Conservation (phyloP, 2,797 vertebrate species). For the Tapirus indicus region DNA sequence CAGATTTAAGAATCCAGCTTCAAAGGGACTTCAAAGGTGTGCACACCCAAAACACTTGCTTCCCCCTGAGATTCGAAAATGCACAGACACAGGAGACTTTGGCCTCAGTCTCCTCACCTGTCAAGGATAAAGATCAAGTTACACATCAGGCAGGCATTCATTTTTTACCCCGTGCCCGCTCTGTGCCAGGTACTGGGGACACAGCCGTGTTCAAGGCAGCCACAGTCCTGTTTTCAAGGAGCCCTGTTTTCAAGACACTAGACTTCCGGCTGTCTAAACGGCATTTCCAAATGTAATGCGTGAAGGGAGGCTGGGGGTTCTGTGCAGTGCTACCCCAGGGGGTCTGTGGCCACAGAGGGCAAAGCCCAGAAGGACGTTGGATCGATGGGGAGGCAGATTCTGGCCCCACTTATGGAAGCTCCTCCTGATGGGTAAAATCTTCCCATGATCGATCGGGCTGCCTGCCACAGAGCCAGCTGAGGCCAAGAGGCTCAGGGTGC, state of each 20-base stretch:
- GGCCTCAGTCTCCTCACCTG: not conserved
- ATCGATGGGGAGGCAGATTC: not conserved
- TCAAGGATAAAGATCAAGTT: slow-evolving; percentile 11
- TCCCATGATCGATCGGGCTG: not conserved
- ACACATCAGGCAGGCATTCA: not conserved
- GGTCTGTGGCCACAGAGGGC: not conserved
- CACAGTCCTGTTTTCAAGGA: not conserved
- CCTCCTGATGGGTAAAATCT: not conserved
- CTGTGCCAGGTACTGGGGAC: not conserved
- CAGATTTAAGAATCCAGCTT: slow-evolving; percentile 4
- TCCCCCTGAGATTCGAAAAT: not conserved
- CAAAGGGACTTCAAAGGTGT: not conserved
- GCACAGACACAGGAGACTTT: not conserved
- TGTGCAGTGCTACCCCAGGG: not conserved
- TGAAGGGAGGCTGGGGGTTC: not conserved
- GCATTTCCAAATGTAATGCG: not conserved
- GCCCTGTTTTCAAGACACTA: not conserved
- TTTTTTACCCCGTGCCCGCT: not conserved
- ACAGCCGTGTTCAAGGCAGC: not conserved
- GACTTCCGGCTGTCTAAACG: not conserved
- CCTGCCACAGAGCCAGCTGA: not conserved
- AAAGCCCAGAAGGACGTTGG: not conserved
- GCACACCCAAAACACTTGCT: not conserved
- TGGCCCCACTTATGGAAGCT: not conserved
- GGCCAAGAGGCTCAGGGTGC: not conserved